Evolutionary conservation across 2,888 invertebrate genomes (phyloP), one percentile per base, ranked within the genome.

Genomic region (Fissipunctia ypsillon): DNA sequence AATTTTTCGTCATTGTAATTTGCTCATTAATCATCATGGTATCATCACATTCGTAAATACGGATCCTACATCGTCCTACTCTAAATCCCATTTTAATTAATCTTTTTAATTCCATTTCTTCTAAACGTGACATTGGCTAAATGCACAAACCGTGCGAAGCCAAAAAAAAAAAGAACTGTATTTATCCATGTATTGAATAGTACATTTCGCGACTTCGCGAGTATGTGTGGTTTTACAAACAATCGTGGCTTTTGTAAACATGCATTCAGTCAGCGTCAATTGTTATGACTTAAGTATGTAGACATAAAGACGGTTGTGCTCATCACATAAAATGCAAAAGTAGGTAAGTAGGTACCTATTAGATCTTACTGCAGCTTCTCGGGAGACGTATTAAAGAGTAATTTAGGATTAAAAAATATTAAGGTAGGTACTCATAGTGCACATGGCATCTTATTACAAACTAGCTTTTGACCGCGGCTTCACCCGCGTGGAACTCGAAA

Each of bases 191-290:
- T 56, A 48, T 54, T 48, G 28, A 22, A 60, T 35, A 41, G 25
- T 41, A 19, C 6, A 45, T 43, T 75, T 78, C 38, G 54, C 80
- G 41, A 52, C 61, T 56, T 16, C 4, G n/a, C 25, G 50, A 50
- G 52, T 52, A 25, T 65, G 22, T 70, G 69, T 14, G 54, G 69
- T 79, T 79, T 66, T 25, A 35, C 64, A 56, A 70, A 80, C 75
- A 79, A 54, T 48, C 2, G 31, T 0, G 25, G 25, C 65, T 56
- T 84, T 73, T 66, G 73, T 81, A 86, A 84, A 84, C 81, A 86
- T 80, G 75, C 69, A 84, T 80, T 73, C 60, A 80, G 38, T 16
- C 9, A 6, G 25, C 16, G 56, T 52, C 68, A 63, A 70, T n/a
- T 83, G 73, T 77, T 84, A 70, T 59, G 84, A 72, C n/a, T 66